Conservation (phyloP, 2,797 vertebrate genomes). For the Rhynchonycteris naso region DNA sequence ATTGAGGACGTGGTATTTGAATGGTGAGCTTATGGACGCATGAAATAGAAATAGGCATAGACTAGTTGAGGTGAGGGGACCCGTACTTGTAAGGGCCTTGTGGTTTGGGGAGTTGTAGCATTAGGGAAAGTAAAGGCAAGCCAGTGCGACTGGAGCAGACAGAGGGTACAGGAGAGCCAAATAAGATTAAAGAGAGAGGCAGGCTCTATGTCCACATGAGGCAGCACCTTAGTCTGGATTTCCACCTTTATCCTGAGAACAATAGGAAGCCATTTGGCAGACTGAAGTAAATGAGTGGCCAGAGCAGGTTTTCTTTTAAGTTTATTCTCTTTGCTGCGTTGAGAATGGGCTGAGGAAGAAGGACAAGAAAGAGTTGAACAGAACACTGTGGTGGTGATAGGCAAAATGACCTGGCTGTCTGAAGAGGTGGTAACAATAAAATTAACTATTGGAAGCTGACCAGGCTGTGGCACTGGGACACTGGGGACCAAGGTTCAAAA, state of each 20-base stretch:
- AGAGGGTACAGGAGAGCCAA: background rate
- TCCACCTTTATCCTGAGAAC: background rate
- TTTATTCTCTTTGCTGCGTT: background rate
- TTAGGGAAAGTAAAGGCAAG: background rate
- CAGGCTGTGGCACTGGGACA: no score
- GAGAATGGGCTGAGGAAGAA: background rate
- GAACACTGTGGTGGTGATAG: background rate
- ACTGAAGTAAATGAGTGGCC: background rate
- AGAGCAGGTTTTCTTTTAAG: background rate
- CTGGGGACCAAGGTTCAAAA: no score
- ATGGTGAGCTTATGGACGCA: background rate
- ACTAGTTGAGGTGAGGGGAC: background rate
- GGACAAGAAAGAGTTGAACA: background rate
- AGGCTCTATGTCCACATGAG: no score
- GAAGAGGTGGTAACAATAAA: background rate
- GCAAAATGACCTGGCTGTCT: background rate
- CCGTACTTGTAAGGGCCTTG: rapidly evolving
- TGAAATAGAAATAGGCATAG: background rate
- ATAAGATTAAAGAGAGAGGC: background rate
- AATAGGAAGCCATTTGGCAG: background rate
- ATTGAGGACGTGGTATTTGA: background rate
- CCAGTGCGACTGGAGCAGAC: background rate
- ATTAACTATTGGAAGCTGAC: background rate
- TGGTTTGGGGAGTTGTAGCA: background rate
- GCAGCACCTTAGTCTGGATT: background rate